Base-by-base conservation (phyloP, 2,888 invertebrate genomes). In the Acrocera orbiculus region DNA sequence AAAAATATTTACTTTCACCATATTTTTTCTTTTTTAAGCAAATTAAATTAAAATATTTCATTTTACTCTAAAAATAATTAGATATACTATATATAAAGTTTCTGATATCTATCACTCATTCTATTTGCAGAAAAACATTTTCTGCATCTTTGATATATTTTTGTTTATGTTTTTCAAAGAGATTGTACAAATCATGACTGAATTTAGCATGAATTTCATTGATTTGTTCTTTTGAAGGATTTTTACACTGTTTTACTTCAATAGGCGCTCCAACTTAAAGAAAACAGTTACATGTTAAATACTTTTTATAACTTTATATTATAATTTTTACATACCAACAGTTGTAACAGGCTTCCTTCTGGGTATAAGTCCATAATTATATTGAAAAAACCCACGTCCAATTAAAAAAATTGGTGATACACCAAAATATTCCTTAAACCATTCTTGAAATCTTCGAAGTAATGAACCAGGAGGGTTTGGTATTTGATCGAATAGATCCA, bases 321-420 rank as follows among this genome's bases (percentile, higher is more conserved):
- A 9, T 22, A 22, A 8, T 5, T 6, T 5, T 17, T 23, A 64
- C 77, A 71, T 58, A 90, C 90, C 81, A 47, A 95, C 85, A 46
- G 85, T 82, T 22, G 75, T 72, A 27, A 96, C 70, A 3, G 83
- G 82, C 39, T 65, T 67, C 22, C 92, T 67, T 29, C 73, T 68
- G 0, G 95, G 93, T 34, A 95, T 58, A 7, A 89, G 56, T 0
- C 95, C 95, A 52, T 80, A 82, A 0, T 72, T 73, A 52, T 93
- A 93, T 54, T 95, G 92, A 52, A 95, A 86, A 39, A 93, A 64
- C 4, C 95, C 95, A 22, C 95, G 64, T 0, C 87, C 89, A 22
- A 76, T 61, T 2, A 79, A 73, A 31, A 85, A 56, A 35, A 81
- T 64, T 0, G 85, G 85, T 0, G 81, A 76, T 10, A 87, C 61